A percentile compares a stretch with the other conserved stretches of the same genome.
phyloP scores from a whole-genome alignment of 1,140 invertebrate species.

The Leptopilina boulardi region DNA sequence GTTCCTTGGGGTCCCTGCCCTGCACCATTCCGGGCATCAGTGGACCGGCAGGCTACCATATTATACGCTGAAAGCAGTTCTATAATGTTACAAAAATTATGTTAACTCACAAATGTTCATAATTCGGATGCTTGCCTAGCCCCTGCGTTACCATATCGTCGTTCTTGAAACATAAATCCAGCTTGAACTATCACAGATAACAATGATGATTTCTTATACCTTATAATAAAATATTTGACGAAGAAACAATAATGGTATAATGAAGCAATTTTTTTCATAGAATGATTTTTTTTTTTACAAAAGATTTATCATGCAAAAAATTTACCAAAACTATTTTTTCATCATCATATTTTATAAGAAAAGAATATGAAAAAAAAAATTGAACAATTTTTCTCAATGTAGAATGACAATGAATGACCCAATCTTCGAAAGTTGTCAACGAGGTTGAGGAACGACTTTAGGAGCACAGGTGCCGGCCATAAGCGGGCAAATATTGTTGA shows the following conservation, averaged over 20 bases:
- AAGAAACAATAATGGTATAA: too few species aligned
- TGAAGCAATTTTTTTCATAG: too few species aligned
- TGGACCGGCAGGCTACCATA: conserved; percentile 96
- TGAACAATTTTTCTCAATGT: neutral
- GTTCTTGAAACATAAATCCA: conserved; percentile 36
- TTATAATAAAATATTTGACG: too few species aligned
- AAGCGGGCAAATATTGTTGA: conserved; percentile 44
- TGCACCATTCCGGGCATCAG: conserved; percentile 92
- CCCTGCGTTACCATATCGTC: conserved; percentile 57
- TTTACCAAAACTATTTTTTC: too few species aligned
- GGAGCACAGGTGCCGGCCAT: conserved; percentile 57
- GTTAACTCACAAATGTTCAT: conserved; percentile 54
- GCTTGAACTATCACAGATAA: neutral
- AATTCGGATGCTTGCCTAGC: conserved; percentile 56
- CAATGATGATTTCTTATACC: too few species aligned
- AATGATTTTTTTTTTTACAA: too few species aligned
- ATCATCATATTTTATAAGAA: too few species aligned
- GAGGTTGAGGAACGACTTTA: conserved; percentile 44
- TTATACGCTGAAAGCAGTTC: conserved; percentile 92
- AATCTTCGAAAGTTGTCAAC: conserved; percentile 20
- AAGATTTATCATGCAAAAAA: too few species aligned
- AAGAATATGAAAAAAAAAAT: too few species aligned
- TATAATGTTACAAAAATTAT: conserved; percentile 73
- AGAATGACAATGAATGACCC: neutral
- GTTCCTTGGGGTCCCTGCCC: conserved; percentile 90